A percentile compares a stretch with the other conserved stretches of the same genome.
phyloP scores from a whole-genome alignment of 2,797 vertebrate genomes.

The Girardinus metallicus region DNA sequence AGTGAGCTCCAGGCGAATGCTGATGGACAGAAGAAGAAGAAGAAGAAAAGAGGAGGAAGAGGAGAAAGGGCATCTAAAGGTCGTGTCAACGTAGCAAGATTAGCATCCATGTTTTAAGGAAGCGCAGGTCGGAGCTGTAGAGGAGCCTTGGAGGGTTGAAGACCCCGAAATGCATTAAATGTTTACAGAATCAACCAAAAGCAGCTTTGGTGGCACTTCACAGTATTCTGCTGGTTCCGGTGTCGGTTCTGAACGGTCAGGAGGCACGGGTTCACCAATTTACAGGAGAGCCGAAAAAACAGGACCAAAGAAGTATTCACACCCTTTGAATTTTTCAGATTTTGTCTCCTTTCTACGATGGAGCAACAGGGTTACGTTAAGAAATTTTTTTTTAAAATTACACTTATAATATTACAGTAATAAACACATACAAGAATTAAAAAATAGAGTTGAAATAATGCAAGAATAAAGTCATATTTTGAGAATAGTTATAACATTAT shows the following conservation, averaged over 20 bases:
- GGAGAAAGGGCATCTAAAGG: conserved; percentile 41
- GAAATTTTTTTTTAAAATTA: too few relatives aligned
- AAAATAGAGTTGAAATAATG: too few relatives aligned
- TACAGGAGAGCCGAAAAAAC: not conserved
- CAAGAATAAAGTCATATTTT: too few relatives aligned
- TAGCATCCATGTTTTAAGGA: conserved; percentile 41
- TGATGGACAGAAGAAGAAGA: conserved; percentile 30
- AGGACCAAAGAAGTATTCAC: not conserved
- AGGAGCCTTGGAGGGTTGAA: conserved; percentile 46
- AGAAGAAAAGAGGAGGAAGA: not conserved
- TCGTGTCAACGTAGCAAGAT: conserved; percentile 45
- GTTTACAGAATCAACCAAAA: conserved; percentile 78
- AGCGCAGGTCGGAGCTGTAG: conserved; percentile 59
- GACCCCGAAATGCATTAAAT: conserved; percentile 71
- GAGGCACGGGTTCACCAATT: not conserved
- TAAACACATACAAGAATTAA: too few relatives aligned
- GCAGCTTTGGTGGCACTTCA: conserved; percentile 75
- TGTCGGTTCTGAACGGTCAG: conserved; percentile 52
- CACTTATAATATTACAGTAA: too few relatives aligned
- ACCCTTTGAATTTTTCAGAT: not conserved
- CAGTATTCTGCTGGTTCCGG: conserved; percentile 57
- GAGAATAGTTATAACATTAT: too few relatives aligned
- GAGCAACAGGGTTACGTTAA: too few relatives aligned
- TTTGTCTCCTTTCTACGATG: not conserved
- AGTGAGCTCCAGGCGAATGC: conserved; percentile 66